Evolutionary conservation across 53 echinoderm and acorn worm genomes (phyloP), one percentile per base, ranked within the genome.

Genomic region (Pentamera pediparva): DNA sequence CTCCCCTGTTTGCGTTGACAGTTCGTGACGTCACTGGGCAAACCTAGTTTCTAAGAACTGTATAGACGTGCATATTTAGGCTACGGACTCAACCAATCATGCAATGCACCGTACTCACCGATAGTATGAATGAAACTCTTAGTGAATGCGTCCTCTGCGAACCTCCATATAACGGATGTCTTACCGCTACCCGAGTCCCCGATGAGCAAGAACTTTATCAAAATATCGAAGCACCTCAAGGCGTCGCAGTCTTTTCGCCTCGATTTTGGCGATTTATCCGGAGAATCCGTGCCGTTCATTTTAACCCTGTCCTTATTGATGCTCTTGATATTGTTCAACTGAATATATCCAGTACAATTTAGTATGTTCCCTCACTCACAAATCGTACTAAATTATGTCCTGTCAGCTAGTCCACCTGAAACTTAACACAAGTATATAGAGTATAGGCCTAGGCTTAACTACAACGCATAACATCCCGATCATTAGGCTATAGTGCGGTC

Each of bases 121-220:
- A 92, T 92, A 9, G 92, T 92, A 33, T 89, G 89, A 35, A 92
- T 83, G 67, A 89, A 92, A 54, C 83, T 86, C 31, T 76, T 81
- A 43, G 80, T 82, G 65, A 92, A 92, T n/a, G 79, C 84, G 62
- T 89, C 80, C 53, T 92, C 86, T 15, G 88, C 82, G 59, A 92
- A 89, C 21, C 92, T 59, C 78, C 82, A 92, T 50, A 86, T 85
- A 36, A 92, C 61, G n/a, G 92, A 89, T 35, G 89, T 92, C 65
- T 93, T 93, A 15, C 93, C 93, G 22, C 89, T 89, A 1, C 86
- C 93, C 10, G 84, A 89, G 43, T 93, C 93, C 21, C 93, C 93
- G 62, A 93, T 89, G 28, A 93, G 77, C 38, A 93, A 60, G 21
- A 93, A 74, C 56, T 93, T 93, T 35, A 83, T 83, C 19, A 85